phyloP scores from a whole-genome alignment of 2,797 vertebrate species.

The Stomatorhinus walkeri region DNA sequence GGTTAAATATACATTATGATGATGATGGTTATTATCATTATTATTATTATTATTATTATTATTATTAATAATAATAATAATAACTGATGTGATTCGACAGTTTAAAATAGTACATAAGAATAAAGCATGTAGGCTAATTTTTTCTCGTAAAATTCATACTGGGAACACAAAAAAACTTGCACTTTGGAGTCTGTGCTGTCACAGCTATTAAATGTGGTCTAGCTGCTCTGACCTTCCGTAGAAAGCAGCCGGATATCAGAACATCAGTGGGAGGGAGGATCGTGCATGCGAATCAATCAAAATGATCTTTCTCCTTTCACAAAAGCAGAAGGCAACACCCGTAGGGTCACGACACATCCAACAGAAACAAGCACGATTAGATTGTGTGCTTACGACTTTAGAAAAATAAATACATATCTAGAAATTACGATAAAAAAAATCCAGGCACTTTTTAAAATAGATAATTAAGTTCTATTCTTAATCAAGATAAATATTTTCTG shows the following conservation, averaged over 20 bases:
- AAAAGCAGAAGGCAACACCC: slow-evolving; percentile 44
- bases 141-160: background rate
- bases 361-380: slow-evolving; percentile 19
- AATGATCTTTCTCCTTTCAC: slow-evolving; percentile 51
- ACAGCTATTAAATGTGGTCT: background rate
- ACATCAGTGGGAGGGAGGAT: background rate
- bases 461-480: background rate
- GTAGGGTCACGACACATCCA: slow-evolving; percentile 36
- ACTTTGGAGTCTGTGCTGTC: background rate
- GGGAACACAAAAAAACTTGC: background rate
- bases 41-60: background rate
- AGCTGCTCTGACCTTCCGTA: background rate
- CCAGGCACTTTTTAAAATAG: slow-evolving; percentile 51
- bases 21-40: background rate
- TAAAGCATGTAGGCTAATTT: background rate
- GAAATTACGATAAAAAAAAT: slow-evolving; percentile 40
- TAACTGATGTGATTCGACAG: background rate
- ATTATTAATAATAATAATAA: background rate
- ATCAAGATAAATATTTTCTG: background rate
- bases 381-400: slow-evolving; percentile 33
- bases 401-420: slow-evolving; percentile 60
- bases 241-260: slow-evolving; percentile 10
- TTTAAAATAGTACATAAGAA: background rate
- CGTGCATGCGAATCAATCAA: slow-evolving; percentile 52
- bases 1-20: no score